phyloP scores from a whole-genome alignment of 1,140 invertebrate genomes.

The Nymphalis io region DNA sequence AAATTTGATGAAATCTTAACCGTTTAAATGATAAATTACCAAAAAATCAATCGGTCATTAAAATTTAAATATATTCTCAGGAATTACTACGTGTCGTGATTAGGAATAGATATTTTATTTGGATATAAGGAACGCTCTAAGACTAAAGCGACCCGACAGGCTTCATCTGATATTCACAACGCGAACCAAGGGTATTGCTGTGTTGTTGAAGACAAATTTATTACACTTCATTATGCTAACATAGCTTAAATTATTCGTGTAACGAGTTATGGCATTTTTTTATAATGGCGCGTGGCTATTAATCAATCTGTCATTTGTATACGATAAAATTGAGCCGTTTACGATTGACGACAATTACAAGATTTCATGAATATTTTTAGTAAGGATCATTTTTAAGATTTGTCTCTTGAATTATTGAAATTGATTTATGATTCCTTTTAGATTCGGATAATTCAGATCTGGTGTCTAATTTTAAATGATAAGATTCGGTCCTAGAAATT shows the following conservation, averaged over 20 bases:
- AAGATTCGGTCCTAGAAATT: too few relatives aligned
- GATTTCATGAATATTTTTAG: too few relatives aligned
- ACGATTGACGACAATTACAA: too few relatives aligned
- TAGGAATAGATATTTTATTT: slow-evolving; percentile 23
- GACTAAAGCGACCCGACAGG: slow-evolving; percentile 15
- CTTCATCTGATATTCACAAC: slow-evolving; percentile 25
- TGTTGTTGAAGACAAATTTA: slow-evolving; percentile 27
- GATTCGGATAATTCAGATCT: too few relatives aligned
- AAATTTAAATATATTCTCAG: slow-evolving; percentile 26
- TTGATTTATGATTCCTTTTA: too few relatives aligned
- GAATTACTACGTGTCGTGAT: slow-evolving; percentile 27
- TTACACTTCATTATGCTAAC: slow-evolving; percentile 37
- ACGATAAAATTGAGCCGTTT: not conserved
- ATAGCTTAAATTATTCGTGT: slow-evolving; percentile 31
- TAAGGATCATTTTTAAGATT: too few relatives aligned
- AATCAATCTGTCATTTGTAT: slow-evolving; percentile 27
- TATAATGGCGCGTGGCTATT: slow-evolving; percentile 20
- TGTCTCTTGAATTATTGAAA: too few relatives aligned
- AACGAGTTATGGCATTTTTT: slow-evolving; percentile 36
- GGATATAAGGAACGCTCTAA: slow-evolving; percentile 10
- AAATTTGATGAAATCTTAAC: not conserved
- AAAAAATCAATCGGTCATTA: slow-evolving; percentile 38
- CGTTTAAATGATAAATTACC: slow-evolving; percentile 8
- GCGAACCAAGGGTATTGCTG: slow-evolving; percentile 30
- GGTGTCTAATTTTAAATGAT: too few relatives aligned